These are phyloP conservation scores for Phyllotreta striolata DNA, from an alignment of 2,888 invertebrate species.

Conservation along the genomic window DNA sequence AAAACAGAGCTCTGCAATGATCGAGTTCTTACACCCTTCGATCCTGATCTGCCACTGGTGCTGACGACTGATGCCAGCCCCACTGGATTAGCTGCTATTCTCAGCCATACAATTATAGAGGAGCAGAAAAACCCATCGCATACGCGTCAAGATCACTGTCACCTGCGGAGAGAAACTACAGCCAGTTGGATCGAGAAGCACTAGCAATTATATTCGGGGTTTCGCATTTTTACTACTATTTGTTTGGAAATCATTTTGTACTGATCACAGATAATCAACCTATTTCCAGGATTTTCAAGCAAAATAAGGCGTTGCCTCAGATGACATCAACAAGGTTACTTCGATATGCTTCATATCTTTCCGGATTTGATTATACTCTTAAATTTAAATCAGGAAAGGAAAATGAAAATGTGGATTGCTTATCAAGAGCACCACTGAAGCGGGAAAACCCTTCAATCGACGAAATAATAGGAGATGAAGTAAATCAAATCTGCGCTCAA, in stretches of 20 bases:
- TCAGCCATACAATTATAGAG: conserved; percentile 11
- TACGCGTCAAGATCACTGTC: too few species aligned
- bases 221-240: neutral
- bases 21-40: neutral
- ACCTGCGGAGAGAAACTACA: too few species aligned
- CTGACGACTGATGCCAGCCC: conserved; percentile 27
- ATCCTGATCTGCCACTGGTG: conserved; percentile 26
- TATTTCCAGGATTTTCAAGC: conserved; percentile 1
- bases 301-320: neutral
- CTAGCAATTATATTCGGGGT: conserved; percentile 8
- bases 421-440: neutral
- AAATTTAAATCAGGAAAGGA: neutral
- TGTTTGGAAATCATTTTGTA: conserved; percentile 7
- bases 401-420: neutral
- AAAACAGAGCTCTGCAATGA: conserved; percentile 14
- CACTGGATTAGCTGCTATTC: conserved; percentile 26
- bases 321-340: conserved; percentile 1
- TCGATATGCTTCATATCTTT: neutral
- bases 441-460: too few species aligned
- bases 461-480: too few species aligned
- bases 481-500: neutral
- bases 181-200: neutral
- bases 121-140: conserved; percentile 3
- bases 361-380: neutral
- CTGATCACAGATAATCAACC: conserved; percentile 1